A percentile compares a stretch with the other conserved stretches of the same genome.
These are phyloP conservation scores for Aquatica leii DNA, from an alignment of 2,888 invertebrate genomes.

Conservation along the genomic window DNA sequence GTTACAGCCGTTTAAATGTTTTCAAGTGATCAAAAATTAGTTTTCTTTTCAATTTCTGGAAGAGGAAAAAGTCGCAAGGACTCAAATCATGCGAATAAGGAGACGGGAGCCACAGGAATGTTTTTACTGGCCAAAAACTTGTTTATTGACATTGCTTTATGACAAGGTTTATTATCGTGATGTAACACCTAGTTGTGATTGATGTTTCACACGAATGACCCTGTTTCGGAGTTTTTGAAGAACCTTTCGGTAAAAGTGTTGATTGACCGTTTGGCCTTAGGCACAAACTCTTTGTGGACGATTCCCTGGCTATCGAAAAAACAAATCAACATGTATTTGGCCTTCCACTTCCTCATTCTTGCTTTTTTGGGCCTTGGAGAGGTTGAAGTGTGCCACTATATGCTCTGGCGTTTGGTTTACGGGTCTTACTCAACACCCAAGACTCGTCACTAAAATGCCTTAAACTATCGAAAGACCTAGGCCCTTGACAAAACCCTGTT, in stretches of 20 bases:
- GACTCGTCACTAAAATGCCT: background rate
- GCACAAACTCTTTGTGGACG: background rate
- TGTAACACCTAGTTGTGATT: too few species aligned
- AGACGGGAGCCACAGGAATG: too few species aligned
- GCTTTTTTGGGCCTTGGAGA: background rate
- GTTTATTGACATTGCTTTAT: too few species aligned
- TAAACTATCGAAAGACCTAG: too few species aligned
- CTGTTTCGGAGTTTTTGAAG: constrained; percentile 1
- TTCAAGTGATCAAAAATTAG: too few species aligned
- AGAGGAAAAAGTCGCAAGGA: too few species aligned
- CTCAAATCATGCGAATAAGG: too few species aligned
- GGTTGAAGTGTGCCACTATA: constrained; percentile 4
- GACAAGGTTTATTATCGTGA: too few species aligned
- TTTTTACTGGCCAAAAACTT: too few species aligned
- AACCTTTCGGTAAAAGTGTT: constrained; percentile 2
- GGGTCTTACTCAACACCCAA: constrained; percentile 10
- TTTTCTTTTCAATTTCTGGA: too few species aligned
- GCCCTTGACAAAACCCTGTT: too few species aligned
- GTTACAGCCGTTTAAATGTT: too few species aligned
- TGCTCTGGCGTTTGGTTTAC: constrained; percentile 8
- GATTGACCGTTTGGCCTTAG: background rate
- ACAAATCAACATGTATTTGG: background rate
- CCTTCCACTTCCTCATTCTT: background rate
- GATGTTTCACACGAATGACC: constrained; percentile 3
- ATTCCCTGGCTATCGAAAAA: background rate